These are phyloP conservation scores for Cataglyphis albicans DNA, from an alignment of 2,888 invertebrate species.

Conservation along the genomic window DNA sequence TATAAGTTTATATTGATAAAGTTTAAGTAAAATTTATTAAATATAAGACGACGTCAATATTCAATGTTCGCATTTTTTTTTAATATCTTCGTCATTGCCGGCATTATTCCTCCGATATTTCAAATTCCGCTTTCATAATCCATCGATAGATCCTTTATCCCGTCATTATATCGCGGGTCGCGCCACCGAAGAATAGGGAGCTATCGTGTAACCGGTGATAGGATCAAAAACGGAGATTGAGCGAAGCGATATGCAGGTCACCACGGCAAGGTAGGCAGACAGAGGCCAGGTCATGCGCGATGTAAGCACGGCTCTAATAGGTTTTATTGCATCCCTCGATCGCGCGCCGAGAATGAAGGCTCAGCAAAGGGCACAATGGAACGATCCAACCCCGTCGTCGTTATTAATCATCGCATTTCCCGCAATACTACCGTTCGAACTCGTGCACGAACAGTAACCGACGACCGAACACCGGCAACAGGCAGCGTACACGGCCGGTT, in stretches of 20 bases:
- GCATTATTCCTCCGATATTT: slow-evolving; percentile 25
- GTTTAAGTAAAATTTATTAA: not conserved
- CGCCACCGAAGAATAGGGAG: not conserved
- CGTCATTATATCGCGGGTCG: slow-evolving; percentile 28
- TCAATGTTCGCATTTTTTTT: not conserved
- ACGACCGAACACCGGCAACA: not conserved
- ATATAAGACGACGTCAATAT: slow-evolving; percentile 20
- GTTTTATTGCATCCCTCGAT: slow-evolving; percentile 79
- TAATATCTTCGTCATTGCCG: not conserved
- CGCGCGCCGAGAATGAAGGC: slow-evolving; percentile 69
- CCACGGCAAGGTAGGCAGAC: slow-evolving; percentile 33
- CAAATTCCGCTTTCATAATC: slow-evolving; percentile 44
- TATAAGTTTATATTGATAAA: not conserved
- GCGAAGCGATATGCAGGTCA: slow-evolving; percentile 51
- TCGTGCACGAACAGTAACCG: not conserved
- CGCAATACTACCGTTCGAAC: slow-evolving; percentile 4
- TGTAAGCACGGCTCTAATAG: slow-evolving; percentile 65
- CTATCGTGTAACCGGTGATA: slow-evolving; percentile 29
- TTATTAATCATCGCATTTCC: slow-evolving; percentile 78
- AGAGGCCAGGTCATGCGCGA: slow-evolving; percentile 37
- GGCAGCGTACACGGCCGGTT: not conserved
- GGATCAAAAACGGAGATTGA: slow-evolving; percentile 60
- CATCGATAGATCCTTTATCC: slow-evolving; percentile 30
- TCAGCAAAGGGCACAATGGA: slow-evolving; percentile 69
- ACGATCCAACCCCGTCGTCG: slow-evolving; percentile 52